A percentile compares a stretch with the other conserved stretches of the same genome.
Conservation (phyloP, 92 coral and sea anemone genomes). For the Siderastrea siderea region DNA sequence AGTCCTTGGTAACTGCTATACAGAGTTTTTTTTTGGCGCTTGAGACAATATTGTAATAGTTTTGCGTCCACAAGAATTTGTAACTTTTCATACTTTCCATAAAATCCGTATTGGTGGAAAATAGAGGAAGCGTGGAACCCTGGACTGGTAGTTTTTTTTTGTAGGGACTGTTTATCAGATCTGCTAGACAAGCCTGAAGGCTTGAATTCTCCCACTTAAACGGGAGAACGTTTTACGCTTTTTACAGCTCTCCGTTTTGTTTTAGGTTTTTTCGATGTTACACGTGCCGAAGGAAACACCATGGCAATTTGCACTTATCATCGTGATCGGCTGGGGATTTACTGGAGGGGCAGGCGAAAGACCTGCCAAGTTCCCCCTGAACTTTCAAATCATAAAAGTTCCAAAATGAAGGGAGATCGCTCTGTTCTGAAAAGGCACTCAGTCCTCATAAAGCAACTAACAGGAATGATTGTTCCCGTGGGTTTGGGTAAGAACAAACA, state of each 20-base stretch:
- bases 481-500: conserved; percentile 14
- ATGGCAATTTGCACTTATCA: conserved; percentile 4
- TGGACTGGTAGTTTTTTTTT: no score
- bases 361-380: conserved; percentile 29
- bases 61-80: no score
- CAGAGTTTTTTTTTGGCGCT: no score
- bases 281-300: conserved; percentile 1
- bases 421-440: conserved; percentile 8
- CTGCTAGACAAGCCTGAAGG: no score
- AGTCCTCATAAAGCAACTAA: not conserved
- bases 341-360: conserved; percentile 27
- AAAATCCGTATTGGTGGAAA: no score
- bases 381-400: conserved; percentile 6
- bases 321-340: conserved; percentile 30
- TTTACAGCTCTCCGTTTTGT: not conserved
- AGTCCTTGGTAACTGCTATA: no score
- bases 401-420: conserved; percentile 29
- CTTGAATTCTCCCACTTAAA: no score
- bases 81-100: no score
- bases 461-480: not conserved
- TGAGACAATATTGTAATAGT: no score
- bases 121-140: no score
- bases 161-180: no score
- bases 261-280: conserved; percentile 38
- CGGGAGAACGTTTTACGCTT: no score